These are phyloP conservation scores for Melanostoma scalare DNA, from an alignment of 2,888 invertebrate genomes.

Conservation along the genomic window DNA sequence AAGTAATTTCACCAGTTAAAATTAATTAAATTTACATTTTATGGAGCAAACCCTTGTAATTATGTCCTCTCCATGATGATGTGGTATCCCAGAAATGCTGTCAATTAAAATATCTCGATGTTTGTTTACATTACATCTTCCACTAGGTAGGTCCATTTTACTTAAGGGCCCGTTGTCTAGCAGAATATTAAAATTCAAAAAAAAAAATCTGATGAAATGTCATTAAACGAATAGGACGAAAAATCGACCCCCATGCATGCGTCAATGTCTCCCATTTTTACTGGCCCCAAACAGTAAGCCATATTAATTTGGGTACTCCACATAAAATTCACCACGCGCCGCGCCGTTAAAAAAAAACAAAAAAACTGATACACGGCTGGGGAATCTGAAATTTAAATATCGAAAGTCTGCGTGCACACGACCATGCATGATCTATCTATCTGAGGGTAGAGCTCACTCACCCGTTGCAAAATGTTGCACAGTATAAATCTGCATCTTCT, in stretches of 20 bases:
- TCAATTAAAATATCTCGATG: constrained; percentile 7
- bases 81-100: not conserved
- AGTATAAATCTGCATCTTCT: constrained; percentile 37
- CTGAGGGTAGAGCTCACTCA: constrained; percentile 35
- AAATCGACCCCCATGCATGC: constrained; percentile 58
- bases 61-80: not conserved
- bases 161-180: not conserved
- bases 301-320: constrained; percentile 45
- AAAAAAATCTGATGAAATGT: constrained; percentile 60
- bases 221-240: constrained; percentile 60
- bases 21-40: constrained; percentile 4
- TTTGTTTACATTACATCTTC: constrained; percentile 8
- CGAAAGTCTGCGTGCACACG: constrained; percentile 48
- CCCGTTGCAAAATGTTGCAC: constrained; percentile 36
- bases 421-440: constrained; percentile 52
- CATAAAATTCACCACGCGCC: constrained; percentile 31
- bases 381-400: constrained; percentile 36
- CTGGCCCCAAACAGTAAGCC: constrained; percentile 21
- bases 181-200: not conserved
- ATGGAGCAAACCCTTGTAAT: not conserved
- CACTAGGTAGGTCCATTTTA: not conserved
- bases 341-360: not conserved
- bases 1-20: not conserved
- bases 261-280: constrained; percentile 53
- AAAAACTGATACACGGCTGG: constrained; percentile 34